Base-by-base conservation (phyloP, 1,140 invertebrate genomes). In the Globodera rostochiensis region DNA sequence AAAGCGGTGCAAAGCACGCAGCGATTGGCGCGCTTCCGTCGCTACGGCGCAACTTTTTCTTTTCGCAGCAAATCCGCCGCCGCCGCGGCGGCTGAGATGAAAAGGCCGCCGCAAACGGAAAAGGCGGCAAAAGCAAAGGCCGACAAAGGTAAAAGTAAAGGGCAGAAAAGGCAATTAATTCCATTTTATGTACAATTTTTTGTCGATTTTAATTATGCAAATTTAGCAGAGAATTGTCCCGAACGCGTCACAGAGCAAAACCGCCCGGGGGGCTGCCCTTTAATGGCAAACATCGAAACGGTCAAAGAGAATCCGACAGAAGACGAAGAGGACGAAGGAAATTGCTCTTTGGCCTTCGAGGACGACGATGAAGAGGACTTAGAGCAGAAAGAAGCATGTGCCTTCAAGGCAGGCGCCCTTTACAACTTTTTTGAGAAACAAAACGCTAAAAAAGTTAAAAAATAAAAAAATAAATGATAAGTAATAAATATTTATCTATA, bases 1-100 rank as follows among this genome's bases (percentile, higher is more conserved):
- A 53, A 74, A 50, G 76, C 76, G 21, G 76, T 77, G 15, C 76
- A 77, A 67, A 77, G 53, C 49, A 69, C 76, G 6, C 76, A 78
- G 46, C 45, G 25, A 47, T 71, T 71, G 46, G 46, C 69, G 11
- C 25, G 64, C 25, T 78, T 78, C 49, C 64, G 76, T 6, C 50
- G 64, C 21, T 50, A 64, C 49, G 76, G 76, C 53, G 46, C 25
- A 19, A 47, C 69, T 71, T 78, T 78, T 45, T n/a, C 70, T n/a
- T 78, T 78, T 69, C 53, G 46, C 49, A 64, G 21, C 53, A 78
- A 69, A 67, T 57, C 49, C n/a, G 21, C 60, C 47, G 60, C 21
- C 69, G 6, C 49, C 36, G 76, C 13, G 21, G 64, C 21, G 13
- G 49, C 57, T 13, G 57, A 64, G 19, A 64, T 4, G 57, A 64